Conservation (phyloP, 2,797 vertebrate genomes). For the Eurystomus glaucurus region DNA sequence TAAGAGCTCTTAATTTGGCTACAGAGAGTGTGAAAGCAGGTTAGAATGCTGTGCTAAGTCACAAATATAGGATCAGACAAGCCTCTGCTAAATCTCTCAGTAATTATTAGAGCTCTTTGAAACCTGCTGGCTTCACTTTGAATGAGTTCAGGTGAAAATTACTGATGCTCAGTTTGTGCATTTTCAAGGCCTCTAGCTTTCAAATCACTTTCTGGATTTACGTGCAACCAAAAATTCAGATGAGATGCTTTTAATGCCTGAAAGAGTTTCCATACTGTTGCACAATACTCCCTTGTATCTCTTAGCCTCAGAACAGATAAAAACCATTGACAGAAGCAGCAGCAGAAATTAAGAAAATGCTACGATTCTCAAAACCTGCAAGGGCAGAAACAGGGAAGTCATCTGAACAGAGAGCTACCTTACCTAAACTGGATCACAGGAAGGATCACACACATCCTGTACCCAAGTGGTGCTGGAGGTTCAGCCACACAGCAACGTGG, state of each 20-base stretch:
- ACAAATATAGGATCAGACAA: constrained; percentile 57
- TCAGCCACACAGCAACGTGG: neutral
- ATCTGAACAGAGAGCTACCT: neutral
- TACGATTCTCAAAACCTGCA: neutral
- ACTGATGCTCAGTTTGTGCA: neutral
- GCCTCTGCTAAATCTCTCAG: constrained; percentile 54
- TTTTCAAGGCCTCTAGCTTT: constrained; percentile 58
- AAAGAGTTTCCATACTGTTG: neutral
- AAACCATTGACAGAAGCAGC: neutral
- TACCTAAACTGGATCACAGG: neutral
- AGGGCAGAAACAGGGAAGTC: neutral
- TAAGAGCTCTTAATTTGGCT: constrained; percentile 33
- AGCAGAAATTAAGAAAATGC: neutral
- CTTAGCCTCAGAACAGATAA: neutral
- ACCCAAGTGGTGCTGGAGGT: neutral
- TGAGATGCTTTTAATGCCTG: neutral
- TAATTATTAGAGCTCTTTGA: constrained; percentile 52
- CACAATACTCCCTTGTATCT: neutral
- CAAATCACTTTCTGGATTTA: constrained; percentile 10
- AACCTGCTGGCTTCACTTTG: constrained; percentile 33
- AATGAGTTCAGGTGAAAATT: constrained; percentile 56
- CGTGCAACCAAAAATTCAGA: neutral
- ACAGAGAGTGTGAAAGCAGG: neutral
- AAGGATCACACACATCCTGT: fast-evolving
- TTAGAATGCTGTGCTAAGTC: constrained; percentile 9